phyloP scores from a whole-genome alignment of 2,888 invertebrate species.

The Phalera bucephala region DNA sequence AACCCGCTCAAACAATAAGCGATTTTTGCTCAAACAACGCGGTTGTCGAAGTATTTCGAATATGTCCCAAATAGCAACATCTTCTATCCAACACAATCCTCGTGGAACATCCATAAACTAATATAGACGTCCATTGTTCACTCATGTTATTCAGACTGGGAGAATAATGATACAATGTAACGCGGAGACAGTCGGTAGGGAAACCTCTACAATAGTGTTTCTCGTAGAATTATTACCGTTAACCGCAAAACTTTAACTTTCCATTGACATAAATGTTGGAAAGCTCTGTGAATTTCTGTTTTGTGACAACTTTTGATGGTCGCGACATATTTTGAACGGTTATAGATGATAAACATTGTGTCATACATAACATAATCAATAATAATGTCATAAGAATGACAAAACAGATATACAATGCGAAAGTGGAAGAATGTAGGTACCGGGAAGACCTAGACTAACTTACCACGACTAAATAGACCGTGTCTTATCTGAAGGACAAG shows the following conservation, averaged over 20 bases:
- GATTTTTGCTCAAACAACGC: no score
- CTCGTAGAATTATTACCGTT: constrained; percentile 1
- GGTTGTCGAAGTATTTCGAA: neutral
- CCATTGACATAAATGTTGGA: constrained; percentile 4
- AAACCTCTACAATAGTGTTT: constrained; percentile 3
- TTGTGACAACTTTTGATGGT: constrained; percentile 10
- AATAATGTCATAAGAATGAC: neutral
- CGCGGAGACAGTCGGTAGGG: neutral
- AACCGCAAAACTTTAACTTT: constrained; percentile 3
- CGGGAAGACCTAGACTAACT: no score
- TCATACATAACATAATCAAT: neutral
- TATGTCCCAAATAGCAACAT: neutral
- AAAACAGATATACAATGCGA: no score
- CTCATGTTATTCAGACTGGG: no score
- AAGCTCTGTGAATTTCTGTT: constrained; percentile 1
- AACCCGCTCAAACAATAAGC: no score
- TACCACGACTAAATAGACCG: no score
- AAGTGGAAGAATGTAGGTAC: no score
- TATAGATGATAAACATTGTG: neutral
- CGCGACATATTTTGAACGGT: neutral
- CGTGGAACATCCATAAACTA: no score
- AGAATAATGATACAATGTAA: constrained; percentile 2
- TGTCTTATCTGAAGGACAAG: no score
- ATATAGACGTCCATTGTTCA: no score
- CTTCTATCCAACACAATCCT: neutral